These are phyloP conservation scores for Sapajus apella DNA, from an alignment of 2,113 vertebrate genomes.

Conservation along the genomic window DNA sequence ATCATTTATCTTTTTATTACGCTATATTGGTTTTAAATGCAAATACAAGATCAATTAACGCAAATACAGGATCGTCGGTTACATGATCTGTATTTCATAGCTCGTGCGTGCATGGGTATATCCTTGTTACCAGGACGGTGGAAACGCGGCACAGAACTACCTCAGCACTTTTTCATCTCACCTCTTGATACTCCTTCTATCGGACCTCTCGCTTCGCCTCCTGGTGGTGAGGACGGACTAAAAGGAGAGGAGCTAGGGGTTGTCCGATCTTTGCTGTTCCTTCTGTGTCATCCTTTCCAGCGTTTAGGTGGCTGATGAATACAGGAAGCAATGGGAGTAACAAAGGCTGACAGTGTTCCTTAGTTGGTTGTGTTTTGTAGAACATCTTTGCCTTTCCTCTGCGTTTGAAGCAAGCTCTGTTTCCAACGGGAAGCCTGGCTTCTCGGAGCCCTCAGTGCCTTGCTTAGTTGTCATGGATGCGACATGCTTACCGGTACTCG, in stretches of 20 bases:
- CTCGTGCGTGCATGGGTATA: accelerated
- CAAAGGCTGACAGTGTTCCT: too few relatives aligned
- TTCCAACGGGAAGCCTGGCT: accelerated
- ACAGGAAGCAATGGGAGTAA: not conserved
- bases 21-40: not conserved
- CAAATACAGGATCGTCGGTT: accelerated
- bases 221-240: accelerated
- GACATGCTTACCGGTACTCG: accelerated
- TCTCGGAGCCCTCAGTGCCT: not conserved
- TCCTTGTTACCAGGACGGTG: not conserved
- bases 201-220: not conserved
- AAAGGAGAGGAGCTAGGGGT: too few relatives aligned
- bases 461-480: accelerated
- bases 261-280: too few relatives aligned
- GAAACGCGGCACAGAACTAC: accelerated
- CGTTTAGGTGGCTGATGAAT: too few relatives aligned
- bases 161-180: not conserved
- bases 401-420: not conserved
- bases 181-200: not conserved
- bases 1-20: not conserved
- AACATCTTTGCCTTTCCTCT: not conserved
- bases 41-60: not conserved
- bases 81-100: not conserved
- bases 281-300: accelerated
- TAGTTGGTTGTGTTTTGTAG: not conserved